These are phyloP conservation scores for Gymnothorax javanicus DNA, from an alignment of 2,797 vertebrate species.

Conservation along the genomic window DNA sequence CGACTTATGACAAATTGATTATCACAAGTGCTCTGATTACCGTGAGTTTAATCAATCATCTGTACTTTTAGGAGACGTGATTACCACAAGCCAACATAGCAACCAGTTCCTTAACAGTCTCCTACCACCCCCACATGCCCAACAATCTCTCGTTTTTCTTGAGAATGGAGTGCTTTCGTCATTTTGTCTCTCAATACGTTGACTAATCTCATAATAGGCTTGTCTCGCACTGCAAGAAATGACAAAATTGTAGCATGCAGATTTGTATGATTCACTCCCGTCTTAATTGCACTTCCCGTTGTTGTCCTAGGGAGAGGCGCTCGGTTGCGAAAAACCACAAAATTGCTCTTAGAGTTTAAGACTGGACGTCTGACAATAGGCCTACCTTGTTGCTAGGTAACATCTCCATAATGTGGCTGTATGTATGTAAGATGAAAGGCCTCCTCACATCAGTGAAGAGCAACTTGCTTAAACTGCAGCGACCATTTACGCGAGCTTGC, in stretches of 20 bases:
- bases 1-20: background rate
- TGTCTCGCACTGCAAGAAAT: background rate
- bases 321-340: constrained; percentile 65
- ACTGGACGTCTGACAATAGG: constrained; percentile 63
- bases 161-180: background rate
- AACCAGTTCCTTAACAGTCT: background rate
- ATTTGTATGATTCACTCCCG: background rate
- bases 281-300: constrained; percentile 36
- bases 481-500: too few relatives aligned
- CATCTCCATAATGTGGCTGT: constrained; percentile 71
- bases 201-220: too few relatives aligned
- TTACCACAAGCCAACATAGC: background rate
- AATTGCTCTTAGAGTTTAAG: constrained; percentile 72
- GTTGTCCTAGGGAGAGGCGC: background rate
- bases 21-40: background rate
- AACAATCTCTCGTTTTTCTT: background rate
- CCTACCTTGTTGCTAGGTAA: constrained; percentile 79
- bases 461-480: too few relatives aligned
- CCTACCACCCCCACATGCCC: background rate
- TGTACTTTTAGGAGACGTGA: background rate
- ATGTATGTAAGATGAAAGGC: too few relatives aligned
- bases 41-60: background rate
- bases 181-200: background rate
- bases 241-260: background rate
- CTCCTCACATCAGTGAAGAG: too few relatives aligned